A percentile compares a stretch with the other conserved stretches of the same genome.
Evolutionary conservation across 1,140 invertebrate genomes (phyloP).

Genomic region (Ips typographus): DNA sequence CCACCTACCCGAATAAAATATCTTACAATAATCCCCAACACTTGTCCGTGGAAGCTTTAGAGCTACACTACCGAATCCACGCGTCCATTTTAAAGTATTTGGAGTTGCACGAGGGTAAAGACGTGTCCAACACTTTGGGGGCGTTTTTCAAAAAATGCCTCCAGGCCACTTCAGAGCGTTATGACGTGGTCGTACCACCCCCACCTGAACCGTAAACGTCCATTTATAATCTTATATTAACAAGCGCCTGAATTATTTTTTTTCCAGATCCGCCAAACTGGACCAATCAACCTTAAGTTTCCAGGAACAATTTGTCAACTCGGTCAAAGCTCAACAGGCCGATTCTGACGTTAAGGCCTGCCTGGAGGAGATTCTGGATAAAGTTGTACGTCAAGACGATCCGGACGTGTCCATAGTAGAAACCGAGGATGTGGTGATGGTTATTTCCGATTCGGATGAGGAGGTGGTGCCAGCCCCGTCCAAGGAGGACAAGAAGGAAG

Average conservation of each 20-base stretch:
- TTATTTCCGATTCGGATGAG: slow-evolving; percentile 49
- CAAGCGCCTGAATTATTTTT: neutral
- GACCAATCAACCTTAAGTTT: slow-evolving; percentile 21
- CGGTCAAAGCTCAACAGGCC: slow-evolving; percentile 10
- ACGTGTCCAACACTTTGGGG: slow-evolving; percentile 42
- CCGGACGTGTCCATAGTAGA: slow-evolving; percentile 22
- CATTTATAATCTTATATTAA: no score
- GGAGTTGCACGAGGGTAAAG: slow-evolving; percentile 63
- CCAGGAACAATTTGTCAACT: slow-evolving; percentile 38
- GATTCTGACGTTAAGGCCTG: slow-evolving; percentile 18
- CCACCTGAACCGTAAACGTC: neutral
- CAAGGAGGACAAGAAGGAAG: slow-evolving; percentile 5
- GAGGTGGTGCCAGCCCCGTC: slow-evolving; percentile 22
- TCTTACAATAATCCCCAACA: slow-evolving; percentile 80
- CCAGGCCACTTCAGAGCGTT: slow-evolving; percentile 9
- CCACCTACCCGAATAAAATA: slow-evolving; percentile 84
- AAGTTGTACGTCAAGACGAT: slow-evolving; percentile 25
- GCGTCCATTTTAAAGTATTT: slow-evolving; percentile 83
- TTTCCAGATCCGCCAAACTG: neutral
- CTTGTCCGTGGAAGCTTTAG: slow-evolving; percentile 86
- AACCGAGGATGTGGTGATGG: slow-evolving; percentile 42
- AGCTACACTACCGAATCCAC: slow-evolving; percentile 82
- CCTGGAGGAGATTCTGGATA: slow-evolving; percentile 18
- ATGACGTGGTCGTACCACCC: neutral
- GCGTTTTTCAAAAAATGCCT: slow-evolving; percentile 50